phyloP scores from a whole-genome alignment of 1,140 invertebrate species.

The Idris sp. region DNA sequence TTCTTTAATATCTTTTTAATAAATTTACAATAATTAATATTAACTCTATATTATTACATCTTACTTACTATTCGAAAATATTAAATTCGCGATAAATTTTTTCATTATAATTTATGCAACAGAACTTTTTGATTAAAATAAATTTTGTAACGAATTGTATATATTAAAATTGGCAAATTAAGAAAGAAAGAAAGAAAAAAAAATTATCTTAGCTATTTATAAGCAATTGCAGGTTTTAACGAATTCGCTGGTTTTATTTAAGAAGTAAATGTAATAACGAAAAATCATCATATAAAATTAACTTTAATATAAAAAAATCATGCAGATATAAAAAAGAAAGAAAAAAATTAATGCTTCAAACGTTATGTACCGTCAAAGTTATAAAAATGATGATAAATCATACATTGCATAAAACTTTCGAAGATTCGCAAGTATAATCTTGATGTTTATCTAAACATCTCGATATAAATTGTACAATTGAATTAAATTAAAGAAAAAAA shows the following conservation, averaged over 20 bases:
- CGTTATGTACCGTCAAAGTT: conserved; percentile 31
- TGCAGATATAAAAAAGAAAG: conserved; percentile 23
- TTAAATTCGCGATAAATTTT: conserved; percentile 31
- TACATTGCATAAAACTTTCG: conserved; percentile 39
- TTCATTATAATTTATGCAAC: conserved; percentile 55
- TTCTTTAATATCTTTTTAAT: conserved; percentile 59
- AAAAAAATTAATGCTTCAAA: conserved; percentile 25
- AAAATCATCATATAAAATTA: conserved; percentile 52
- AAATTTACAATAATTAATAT: conserved; percentile 61
- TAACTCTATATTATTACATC: conserved; percentile 56
- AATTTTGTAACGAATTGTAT: conserved; percentile 12
- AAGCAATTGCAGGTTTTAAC: conserved; percentile 17
- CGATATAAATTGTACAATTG: conserved; percentile 14
- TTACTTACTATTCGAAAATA: conserved; percentile 50
- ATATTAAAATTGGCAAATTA: conserved; percentile 12
- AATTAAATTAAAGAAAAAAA: no score
- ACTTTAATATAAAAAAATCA: conserved; percentile 55
- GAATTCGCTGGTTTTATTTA: conserved; percentile 25
- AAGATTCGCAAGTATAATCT: conserved; percentile 35
- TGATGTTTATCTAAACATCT: conserved; percentile 4
- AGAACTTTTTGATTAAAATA: conserved; percentile 32
- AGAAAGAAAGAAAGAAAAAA: neutral
- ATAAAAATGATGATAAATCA: conserved; percentile 35
- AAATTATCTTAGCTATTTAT: no score
- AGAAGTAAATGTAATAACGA: conserved; percentile 52